Evolutionary conservation across 2,113 vertebrate species (phyloP).

Genomic region (Lepus timidus): DNA sequence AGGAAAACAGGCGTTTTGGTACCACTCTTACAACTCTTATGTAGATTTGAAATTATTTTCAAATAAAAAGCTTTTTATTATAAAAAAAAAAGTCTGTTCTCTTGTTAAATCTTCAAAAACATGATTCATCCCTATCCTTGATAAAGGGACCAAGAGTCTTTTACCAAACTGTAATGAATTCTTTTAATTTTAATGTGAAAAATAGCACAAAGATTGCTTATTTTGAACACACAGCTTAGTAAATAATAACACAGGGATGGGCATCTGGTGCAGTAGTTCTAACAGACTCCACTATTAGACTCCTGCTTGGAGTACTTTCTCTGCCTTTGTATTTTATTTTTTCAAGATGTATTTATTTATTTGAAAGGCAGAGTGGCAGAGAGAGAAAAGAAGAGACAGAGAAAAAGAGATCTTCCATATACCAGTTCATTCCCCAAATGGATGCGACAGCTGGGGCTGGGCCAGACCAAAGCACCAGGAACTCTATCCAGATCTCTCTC

Average conservation of each 20-base stretch:
- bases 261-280: background rate
- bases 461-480: too few relatives aligned
- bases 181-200: constrained; percentile 31
- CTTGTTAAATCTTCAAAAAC: constrained; percentile 18
- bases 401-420: too few relatives aligned
- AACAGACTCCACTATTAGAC: too few relatives aligned
- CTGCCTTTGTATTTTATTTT: too few relatives aligned
- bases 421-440: too few relatives aligned
- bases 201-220: background rate
- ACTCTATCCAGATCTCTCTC: too few relatives aligned
- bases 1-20: background rate
- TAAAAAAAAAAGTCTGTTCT: background rate
- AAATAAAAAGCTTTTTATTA: constrained; percentile 34
- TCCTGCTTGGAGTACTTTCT: too few relatives aligned
- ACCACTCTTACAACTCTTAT: constrained; percentile 35
- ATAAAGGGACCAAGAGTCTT: constrained; percentile 14
- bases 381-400: too few relatives aligned
- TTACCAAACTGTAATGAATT: background rate
- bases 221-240: background rate
- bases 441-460: too few relatives aligned
- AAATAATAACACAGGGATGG: background rate
- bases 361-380: too few relatives aligned
- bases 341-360: too few relatives aligned
- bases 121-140: constrained; percentile 17
- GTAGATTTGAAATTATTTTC: constrained; percentile 53